Percentiles rank a stretch among this genome's conserved stretches.
phyloP scores from a whole-genome alignment of 2,797 vertebrate species.

The Antennarius maculatus region DNA sequence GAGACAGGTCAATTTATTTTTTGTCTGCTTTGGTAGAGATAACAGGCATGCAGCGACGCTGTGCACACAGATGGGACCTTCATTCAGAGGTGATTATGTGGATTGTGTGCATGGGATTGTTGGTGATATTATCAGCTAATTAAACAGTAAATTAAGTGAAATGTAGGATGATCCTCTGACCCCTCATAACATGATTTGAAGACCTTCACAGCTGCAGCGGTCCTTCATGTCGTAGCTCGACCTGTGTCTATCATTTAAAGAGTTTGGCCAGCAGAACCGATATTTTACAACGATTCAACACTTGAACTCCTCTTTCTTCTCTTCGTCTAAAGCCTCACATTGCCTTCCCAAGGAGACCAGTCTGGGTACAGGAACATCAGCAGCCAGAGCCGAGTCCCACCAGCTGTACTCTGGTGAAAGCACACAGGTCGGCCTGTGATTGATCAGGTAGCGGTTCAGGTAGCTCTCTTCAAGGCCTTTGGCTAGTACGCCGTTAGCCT shows the following conservation, averaged over 20 bases:
- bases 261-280: constrained; percentile 9
- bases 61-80: constrained; percentile 51
- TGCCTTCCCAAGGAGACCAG: constrained; percentile 76
- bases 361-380: constrained; percentile 65
- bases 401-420: constrained; percentile 87
- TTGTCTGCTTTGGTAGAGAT: constrained; percentile 58
- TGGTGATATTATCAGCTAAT: constrained; percentile 15
- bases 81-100: constrained; percentile 55
- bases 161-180: not conserved
- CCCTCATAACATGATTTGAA: constrained; percentile 3
- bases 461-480: constrained; percentile 79
- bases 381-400: constrained; percentile 71
- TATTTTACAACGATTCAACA: constrained; percentile 41
- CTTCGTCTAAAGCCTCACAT: constrained; percentile 49
- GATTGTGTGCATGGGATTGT: constrained; percentile 21
- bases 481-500: constrained; percentile 59
- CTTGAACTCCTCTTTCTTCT: constrained; percentile 37
- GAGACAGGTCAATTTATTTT: constrained; percentile 70
- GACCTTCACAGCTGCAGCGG: not conserved
- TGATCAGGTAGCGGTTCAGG: constrained; percentile 81
- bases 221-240: constrained; percentile 2
- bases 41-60: constrained; percentile 23
- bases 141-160: constrained; percentile 18
- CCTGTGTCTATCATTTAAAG: not conserved
- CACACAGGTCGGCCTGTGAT: constrained; percentile 76